These are phyloP conservation scores for Mustela lutreola DNA, from an alignment of 2,113 vertebrate species.

Conservation along the genomic window DNA sequence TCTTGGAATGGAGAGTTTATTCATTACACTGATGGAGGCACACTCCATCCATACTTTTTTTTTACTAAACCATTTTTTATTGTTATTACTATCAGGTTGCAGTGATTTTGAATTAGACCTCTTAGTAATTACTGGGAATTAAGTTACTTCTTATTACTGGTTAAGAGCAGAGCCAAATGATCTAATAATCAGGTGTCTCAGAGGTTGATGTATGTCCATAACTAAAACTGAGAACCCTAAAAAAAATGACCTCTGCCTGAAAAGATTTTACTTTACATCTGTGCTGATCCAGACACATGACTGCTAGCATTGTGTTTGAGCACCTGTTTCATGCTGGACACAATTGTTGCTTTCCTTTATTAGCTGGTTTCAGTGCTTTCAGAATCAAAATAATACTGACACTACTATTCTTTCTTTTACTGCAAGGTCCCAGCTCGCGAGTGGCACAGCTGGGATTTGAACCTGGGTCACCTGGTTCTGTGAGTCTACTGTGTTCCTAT, in stretches of 20 bases:
- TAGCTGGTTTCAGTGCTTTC: not conserved
- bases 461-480: not conserved
- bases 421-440: not conserved
- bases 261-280: not conserved
- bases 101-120: not conserved
- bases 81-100: not conserved
- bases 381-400: not conserved
- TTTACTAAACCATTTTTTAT: not conserved
- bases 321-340: not conserved
- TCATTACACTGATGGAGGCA: not conserved
- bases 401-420: not conserved
- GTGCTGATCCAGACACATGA: not conserved
- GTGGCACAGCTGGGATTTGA: not conserved
- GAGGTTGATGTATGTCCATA: not conserved
- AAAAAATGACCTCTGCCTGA: not conserved
- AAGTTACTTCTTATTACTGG: not conserved
- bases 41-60: not conserved
- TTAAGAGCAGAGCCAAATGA: not conserved
- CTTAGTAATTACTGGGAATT: not conserved
- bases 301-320: not conserved
- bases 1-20: not conserved
- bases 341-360: not conserved
- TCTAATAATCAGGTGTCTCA: not conserved
- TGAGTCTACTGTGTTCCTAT: not conserved
- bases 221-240: not conserved